A percentile compares a stretch with the other conserved stretches of the same genome.
phyloP scores from a whole-genome alignment of 2,113 vertebrate genomes.

The Microcebus lehilahytsara region DNA sequence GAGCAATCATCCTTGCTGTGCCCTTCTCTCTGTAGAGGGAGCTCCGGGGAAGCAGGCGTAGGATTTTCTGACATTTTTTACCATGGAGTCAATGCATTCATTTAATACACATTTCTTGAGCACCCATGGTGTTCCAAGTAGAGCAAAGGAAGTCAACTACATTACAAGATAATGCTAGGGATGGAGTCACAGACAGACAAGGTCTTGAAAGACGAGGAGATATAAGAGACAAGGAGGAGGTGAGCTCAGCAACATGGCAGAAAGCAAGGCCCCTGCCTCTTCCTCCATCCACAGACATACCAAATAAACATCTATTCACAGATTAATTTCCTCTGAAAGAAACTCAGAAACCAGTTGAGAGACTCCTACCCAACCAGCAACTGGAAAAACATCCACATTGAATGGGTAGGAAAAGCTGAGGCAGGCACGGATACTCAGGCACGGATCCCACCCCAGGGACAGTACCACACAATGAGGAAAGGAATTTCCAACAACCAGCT shows the following conservation, averaged over 20 bases:
- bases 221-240: background rate
- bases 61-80: background rate
- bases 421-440: background rate
- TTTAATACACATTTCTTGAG: background rate
- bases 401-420: background rate
- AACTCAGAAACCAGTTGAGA: background rate
- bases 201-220: background rate
- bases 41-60: background rate
- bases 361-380: background rate
- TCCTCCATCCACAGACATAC: background rate
- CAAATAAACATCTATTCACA: background rate
- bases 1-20: background rate
- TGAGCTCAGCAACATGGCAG: background rate
- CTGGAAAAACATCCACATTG: background rate
- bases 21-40: background rate
- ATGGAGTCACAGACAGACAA: background rate
- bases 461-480: background rate
- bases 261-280: background rate
- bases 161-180: background rate
- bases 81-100: background rate
- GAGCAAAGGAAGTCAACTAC: background rate
- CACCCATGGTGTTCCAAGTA: background rate
- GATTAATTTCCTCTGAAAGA: background rate
- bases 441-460: background rate
- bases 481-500: background rate